phyloP scores from a whole-genome alignment of 2,888 invertebrate genomes.

The Metellina segmentata region DNA sequence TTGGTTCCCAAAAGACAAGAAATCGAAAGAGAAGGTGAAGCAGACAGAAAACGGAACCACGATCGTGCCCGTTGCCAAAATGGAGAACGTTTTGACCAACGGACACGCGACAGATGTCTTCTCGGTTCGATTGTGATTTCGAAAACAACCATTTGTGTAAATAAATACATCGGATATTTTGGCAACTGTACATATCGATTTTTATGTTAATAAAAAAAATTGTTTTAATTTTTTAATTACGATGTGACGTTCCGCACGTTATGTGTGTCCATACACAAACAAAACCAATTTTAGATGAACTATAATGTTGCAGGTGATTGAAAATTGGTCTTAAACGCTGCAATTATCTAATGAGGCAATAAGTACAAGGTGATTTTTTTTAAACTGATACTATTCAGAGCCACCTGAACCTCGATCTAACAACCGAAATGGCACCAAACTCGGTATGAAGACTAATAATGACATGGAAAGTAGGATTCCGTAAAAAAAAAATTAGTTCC shows the following conservation, averaged over 20 bases:
- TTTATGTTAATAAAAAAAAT: slow-evolving; percentile 12
- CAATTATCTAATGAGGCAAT: no score
- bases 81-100: slow-evolving; percentile 50
- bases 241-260: not conserved
- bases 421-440: no score
- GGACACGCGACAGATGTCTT: slow-evolving; percentile 54
- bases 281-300: no score
- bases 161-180: not conserved
- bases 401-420: no score
- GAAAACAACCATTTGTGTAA: not conserved
- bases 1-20: slow-evolving; percentile 84
- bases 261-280: no score
- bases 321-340: no score
- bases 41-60: slow-evolving; percentile 79
- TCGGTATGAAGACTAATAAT: no score
- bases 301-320: no score
- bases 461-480: no score
- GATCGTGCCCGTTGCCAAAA: slow-evolving; percentile 65
- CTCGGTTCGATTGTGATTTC: slow-evolving; percentile 47
- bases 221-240: not conserved
- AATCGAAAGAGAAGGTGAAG: slow-evolving; percentile 85
- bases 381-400: no score
- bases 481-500: no score
- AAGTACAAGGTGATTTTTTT: no score
- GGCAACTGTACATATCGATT: not conserved